phyloP scores from a whole-genome alignment of 2,797 vertebrate genomes.

The Acridotheres tristis region DNA sequence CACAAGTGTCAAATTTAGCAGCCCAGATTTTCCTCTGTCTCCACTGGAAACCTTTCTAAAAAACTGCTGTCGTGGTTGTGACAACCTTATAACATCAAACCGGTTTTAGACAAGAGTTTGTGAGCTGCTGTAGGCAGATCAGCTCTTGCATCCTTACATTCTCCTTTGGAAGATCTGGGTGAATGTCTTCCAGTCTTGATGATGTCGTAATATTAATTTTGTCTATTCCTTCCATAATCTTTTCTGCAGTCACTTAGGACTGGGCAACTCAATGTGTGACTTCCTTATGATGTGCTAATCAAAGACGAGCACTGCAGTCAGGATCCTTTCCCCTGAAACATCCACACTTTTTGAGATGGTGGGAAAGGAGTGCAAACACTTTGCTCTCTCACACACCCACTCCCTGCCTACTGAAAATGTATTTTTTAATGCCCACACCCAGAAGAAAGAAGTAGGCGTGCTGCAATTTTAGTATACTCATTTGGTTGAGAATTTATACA shows the following conservation, averaged over 20 bases:
- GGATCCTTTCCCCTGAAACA: background rate
- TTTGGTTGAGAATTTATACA: conserved; percentile 23
- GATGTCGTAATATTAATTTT: background rate
- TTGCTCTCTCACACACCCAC: conserved; percentile 40
- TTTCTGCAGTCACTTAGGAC: background rate
- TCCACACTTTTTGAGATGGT: conserved; percentile 22
- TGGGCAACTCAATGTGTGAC: background rate
- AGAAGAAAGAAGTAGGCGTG: conserved; percentile 9
- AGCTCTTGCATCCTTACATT: background rate
- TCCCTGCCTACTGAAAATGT: conserved; percentile 13
- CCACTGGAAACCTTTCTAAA: background rate
- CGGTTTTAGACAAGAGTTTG: background rate
- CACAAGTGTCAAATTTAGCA: background rate
- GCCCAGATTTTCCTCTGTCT: background rate
- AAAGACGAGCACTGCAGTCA: background rate
- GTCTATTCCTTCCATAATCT: background rate
- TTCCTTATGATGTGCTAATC: background rate
- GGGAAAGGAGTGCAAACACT: conserved; percentile 24
- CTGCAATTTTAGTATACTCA: background rate
- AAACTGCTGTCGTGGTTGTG: background rate
- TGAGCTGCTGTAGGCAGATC: background rate
- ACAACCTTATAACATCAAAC: background rate
- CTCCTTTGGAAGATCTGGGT: background rate
- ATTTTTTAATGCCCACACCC: conserved; percentile 1
- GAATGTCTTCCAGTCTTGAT: background rate